Evolutionary conservation across 2,797 vertebrate species (phyloP).

Genomic region (Sorex maritimensis): DNA sequence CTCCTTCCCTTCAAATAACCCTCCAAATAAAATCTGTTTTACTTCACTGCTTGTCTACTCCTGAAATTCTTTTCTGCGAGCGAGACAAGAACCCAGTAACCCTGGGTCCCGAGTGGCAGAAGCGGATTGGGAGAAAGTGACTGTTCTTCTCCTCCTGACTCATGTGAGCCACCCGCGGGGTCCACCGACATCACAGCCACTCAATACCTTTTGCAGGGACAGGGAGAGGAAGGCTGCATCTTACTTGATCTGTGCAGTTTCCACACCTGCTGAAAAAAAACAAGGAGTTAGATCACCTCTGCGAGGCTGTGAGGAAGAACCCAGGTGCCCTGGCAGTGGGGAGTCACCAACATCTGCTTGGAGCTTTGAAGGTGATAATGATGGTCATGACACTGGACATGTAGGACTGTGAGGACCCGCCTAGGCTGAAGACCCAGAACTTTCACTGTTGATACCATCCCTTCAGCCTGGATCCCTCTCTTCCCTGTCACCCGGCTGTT

Average conservation of each 20-base stretch:
- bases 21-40: too few species aligned
- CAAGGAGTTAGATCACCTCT: background rate
- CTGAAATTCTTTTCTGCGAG: too few species aligned
- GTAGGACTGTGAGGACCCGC: background rate
- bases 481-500: background rate
- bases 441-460: background rate
- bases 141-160: too few species aligned
- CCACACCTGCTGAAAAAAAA: background rate
- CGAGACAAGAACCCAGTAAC: too few species aligned
- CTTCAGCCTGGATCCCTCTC: background rate
- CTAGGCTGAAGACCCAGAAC: background rate
- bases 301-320: background rate
- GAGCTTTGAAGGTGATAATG: background rate
- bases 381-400: too few species aligned
- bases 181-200: too few species aligned
- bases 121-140: too few species aligned
- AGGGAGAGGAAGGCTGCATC: background rate
- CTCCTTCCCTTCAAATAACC: too few species aligned
- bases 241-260: background rate
- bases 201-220: too few species aligned
- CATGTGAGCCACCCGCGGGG: too few species aligned
- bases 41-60: too few species aligned
- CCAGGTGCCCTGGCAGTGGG: background rate
- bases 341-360: background rate
- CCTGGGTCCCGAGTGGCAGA: too few species aligned